phyloP scores from a whole-genome alignment of 2,113 vertebrate genomes.

The Paraplagusia blochii region DNA sequence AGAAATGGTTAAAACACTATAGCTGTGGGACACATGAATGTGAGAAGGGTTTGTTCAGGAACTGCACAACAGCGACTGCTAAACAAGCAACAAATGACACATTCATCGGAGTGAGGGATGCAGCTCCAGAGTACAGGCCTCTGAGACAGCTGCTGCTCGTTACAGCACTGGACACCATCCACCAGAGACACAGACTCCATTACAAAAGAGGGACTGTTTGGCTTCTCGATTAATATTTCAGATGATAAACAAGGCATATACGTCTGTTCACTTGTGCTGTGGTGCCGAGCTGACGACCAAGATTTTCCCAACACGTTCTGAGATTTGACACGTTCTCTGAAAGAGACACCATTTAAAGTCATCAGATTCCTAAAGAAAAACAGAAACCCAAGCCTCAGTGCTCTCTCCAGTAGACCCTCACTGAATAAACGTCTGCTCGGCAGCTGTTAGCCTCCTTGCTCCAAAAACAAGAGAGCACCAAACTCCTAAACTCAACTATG shows the following conservation, averaged over 20 bases:
- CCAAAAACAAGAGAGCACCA: conserved; percentile 48
- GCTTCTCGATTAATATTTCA: conserved; percentile 66
- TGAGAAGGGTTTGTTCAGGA: conserved; percentile 19
- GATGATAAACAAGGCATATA: conserved; percentile 56
- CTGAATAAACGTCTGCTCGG: conserved; percentile 59
- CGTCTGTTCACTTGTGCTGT: background rate
- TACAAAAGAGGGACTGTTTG: conserved; percentile 68
- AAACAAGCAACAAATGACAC: conserved; percentile 71
- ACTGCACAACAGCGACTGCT: conserved; percentile 55
- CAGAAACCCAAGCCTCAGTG: conserved; percentile 60
- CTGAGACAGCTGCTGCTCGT: conserved; percentile 70
- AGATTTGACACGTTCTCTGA: conserved; percentile 25
- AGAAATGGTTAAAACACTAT: conserved; percentile 21
- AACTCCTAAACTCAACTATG: conserved; percentile 60
- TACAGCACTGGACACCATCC: conserved; percentile 63
- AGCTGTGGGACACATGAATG: conserved; percentile 6
- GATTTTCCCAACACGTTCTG: conserved; percentile 24
- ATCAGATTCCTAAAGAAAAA: conserved; percentile 65
- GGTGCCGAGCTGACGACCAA: conserved; percentile 8
- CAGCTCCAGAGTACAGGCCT: conserved; percentile 60
- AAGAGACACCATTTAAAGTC: conserved; percentile 56
- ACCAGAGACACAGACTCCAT: conserved; percentile 41
- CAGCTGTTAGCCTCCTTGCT: conserved; percentile 61
- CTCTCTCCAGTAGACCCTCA: conserved; percentile 46
- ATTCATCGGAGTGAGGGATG: conserved; percentile 64